phyloP scores from a whole-genome alignment of 2,797 vertebrate genomes.

The Scomberomorus guttatus region DNA sequence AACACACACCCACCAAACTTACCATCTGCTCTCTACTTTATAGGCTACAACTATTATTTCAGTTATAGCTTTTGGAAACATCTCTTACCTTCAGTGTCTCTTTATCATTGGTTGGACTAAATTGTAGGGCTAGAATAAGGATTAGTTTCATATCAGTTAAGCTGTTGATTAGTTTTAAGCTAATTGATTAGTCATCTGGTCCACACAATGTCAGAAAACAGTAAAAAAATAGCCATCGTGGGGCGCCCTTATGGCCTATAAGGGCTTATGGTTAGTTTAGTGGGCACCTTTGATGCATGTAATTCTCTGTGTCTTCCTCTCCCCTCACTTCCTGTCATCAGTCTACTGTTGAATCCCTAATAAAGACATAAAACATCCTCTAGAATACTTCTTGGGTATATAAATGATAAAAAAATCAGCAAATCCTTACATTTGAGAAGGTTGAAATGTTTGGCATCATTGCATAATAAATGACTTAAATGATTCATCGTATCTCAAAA shows the following conservation, averaged over 20 bases:
- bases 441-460: neutral
- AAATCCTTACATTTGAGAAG: neutral
- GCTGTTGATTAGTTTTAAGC: neutral
- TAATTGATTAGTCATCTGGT: neutral
- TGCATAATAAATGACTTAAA: too few species aligned
- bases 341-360: neutral
- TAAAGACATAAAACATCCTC: neutral
- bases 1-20: neutral
- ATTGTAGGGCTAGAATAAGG: neutral
- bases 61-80: constrained; percentile 1
- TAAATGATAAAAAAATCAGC: neutral
- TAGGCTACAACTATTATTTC: neutral
- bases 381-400: neutral
- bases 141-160: neutral
- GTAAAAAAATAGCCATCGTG: too few species aligned
- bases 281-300: neutral
- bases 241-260: neutral
- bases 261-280: neutral
- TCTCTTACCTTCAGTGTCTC: neutral
- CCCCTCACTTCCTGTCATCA: neutral
- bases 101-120: neutral
- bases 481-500: too few species aligned
- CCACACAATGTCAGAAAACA: too few species aligned
- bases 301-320: neutral
- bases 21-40: neutral